phyloP scores from a whole-genome alignment of 2,113 vertebrate species.

The Tyrannus savana region DNA sequence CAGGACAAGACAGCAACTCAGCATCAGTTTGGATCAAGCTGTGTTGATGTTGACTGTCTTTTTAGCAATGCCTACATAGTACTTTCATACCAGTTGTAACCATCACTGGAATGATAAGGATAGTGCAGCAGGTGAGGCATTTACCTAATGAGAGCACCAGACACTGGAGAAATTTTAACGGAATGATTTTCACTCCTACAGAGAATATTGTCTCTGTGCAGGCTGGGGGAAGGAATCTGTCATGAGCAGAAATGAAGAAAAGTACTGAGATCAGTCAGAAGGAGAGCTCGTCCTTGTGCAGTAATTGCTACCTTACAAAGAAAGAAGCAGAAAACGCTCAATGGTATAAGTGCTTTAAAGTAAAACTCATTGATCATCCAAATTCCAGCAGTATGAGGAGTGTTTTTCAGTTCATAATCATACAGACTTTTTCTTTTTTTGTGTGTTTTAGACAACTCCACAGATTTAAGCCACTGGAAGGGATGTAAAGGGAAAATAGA shows the following conservation, averaged over 20 bases:
- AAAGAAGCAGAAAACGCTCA: not conserved
- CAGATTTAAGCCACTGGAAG: not conserved
- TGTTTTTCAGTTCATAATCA: not conserved
- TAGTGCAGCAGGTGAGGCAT: not conserved
- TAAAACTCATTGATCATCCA: not conserved
- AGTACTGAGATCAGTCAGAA: not conserved
- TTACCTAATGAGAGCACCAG: conserved; percentile 20
- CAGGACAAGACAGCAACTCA: not conserved
- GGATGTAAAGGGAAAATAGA: conserved; percentile 25
- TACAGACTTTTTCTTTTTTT: not conserved
- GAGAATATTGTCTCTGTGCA: not conserved
- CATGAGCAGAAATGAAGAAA: not conserved
- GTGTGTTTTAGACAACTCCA: not conserved
- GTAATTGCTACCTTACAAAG: not conserved
- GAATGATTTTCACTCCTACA: not conserved
- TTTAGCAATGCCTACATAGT: not conserved
- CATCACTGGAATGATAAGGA: not conserved
- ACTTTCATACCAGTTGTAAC: not conserved
- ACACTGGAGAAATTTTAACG: not conserved
- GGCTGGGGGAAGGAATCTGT: not conserved
- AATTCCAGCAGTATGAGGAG: not conserved
- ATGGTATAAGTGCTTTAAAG: not conserved
- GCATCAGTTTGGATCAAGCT: conserved; percentile 2
- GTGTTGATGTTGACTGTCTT: not conserved
- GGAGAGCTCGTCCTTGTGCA: not conserved